Base-by-base conservation (phyloP, 2,797 vertebrate genomes). In the Decapterus maruadsi region DNA sequence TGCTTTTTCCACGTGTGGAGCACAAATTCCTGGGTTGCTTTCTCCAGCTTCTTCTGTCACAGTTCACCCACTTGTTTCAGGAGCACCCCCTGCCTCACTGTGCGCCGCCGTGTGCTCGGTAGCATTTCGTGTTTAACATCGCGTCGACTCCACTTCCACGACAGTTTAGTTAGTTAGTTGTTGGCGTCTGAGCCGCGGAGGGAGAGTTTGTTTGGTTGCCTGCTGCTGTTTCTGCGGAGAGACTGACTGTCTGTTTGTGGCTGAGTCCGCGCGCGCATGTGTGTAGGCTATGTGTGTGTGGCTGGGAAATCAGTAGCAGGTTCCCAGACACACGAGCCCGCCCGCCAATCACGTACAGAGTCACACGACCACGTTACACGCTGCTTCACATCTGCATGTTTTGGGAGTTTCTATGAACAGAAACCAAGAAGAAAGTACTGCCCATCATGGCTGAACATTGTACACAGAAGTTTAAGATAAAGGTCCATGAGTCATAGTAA, bases 291-390 rank as follows among this genome's bases (percentile, higher is more conserved):
- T 60, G 65, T 38, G 76, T 14, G 58, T 42, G 56, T 26, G 80
- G 55, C 62, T 46, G 73, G 48, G 59, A 68, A 81, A 88, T 79
- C 89, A 90, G 93, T 86, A 91, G 93, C 93, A 91, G 92, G 89
- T 91, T 84, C 88, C 76, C 86, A 85, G 73, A 60, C 77, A 53
- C 79, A 79, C 72, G 56, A 62, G 71, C 76, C 51, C 68, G 74
- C 59, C 64, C 79, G 72, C 88, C 85, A 87, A 87, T 90, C 87
- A 87, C 86, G 87, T 71, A 65, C 78, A 61, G 62, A 34, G 75
- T 78, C 62, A 65, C 76, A 50, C 31, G 2, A 20, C 53, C 60
- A 65, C 83, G 83, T 54, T 64, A 57, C 61, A 34, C 7, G 36
- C 72, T 43, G 38, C 16, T 16, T 26, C 61, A 64, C 56, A 36